Base-by-base conservation (phyloP, 2,888 invertebrate genomes). In the Harpalus rufipes region DNA sequence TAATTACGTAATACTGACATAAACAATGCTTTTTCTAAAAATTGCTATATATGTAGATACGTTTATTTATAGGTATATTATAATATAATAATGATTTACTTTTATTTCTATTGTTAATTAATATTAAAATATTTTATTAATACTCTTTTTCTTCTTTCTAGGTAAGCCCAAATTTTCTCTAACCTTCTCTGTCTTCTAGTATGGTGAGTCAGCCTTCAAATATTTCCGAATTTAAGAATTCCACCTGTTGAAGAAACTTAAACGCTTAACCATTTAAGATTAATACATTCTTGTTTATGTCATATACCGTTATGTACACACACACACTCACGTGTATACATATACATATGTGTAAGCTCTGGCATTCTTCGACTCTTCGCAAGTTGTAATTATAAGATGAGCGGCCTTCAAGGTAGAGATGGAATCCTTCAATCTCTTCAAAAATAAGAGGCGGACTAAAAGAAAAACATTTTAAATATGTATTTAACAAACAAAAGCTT, bases 221-320 rank as follows among this genome's bases (percentile, higher is more conserved):
- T 10, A 51, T 51, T 10, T 10, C 12, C 12, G 12, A 51, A 51
- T 51, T 12, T 51, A 2, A 51, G 10, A 51, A 51, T 51, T 51
- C 32, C 44, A 51, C 44, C 44, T 51, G 44, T 51, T 51, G 44
- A 12, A n/a, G 25, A 8, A 21, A 39, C 21, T 32, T 32, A 32
- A 25, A 32, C 32, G 32, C 14, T 25, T 68, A 32, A 68, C 32
- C 68, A 32, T 68, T 68, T 21, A 63, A 63, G 25, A 68, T 68
- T 68, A 68, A 32, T 39, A 68, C 12, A 68, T 68, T 68, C 68
- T 32, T 14, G 68, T 68, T 32, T 68, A 32, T 39, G 68, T 68
- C 68, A 68, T 25, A 32, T 68, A 12, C 68, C 68, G 68, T 68
- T 68, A 68, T 6, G 4, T 14, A 68, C 68, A 39, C 32, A 65